Evolutionary conservation across 2,888 invertebrate genomes (phyloP).

Genomic region (Lutraria lutraria): DNA sequence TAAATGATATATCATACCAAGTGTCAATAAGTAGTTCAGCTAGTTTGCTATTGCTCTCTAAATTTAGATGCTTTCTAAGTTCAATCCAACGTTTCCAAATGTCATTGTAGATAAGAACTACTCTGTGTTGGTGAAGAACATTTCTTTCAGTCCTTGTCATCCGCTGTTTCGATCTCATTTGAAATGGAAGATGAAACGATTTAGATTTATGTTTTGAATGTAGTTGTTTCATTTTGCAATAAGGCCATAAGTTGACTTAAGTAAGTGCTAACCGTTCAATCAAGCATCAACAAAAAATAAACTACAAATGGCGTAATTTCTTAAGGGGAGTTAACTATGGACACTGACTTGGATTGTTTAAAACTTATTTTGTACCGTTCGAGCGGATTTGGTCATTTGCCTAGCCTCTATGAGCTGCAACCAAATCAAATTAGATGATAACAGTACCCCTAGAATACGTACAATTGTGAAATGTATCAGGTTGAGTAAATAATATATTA

Average conservation of each 20-base stretch:
- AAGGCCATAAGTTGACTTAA: neutral
- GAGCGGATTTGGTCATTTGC: neutral
- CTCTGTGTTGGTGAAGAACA: neutral
- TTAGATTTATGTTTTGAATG: neutral
- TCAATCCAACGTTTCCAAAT: slow-evolving; percentile 27
- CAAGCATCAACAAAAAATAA: too few species aligned
- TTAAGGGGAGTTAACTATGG: neutral
- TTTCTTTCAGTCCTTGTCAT: neutral
- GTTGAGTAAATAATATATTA: too few species aligned
- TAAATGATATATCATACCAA: neutral
- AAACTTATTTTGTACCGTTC: neutral
- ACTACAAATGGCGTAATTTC: slow-evolving; percentile 15
- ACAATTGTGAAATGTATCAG: too few species aligned
- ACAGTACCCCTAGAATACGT: too few species aligned
- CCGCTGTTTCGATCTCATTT: neutral
- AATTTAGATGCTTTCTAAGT: neutral
- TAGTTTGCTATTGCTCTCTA: slow-evolving; percentile 9
- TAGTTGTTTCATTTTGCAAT: neutral
- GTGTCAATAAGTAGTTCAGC: slow-evolving; percentile 19
- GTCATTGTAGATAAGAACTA: slow-evolving; percentile 4
- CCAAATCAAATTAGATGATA: too few species aligned
- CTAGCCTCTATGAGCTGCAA: too few species aligned
- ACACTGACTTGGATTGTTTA: neutral
- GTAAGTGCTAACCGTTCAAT: too few species aligned
- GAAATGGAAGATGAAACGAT: neutral